phyloP scores from a whole-genome alignment of 2,797 vertebrate species.

The Phyllotis vaccarum region DNA sequence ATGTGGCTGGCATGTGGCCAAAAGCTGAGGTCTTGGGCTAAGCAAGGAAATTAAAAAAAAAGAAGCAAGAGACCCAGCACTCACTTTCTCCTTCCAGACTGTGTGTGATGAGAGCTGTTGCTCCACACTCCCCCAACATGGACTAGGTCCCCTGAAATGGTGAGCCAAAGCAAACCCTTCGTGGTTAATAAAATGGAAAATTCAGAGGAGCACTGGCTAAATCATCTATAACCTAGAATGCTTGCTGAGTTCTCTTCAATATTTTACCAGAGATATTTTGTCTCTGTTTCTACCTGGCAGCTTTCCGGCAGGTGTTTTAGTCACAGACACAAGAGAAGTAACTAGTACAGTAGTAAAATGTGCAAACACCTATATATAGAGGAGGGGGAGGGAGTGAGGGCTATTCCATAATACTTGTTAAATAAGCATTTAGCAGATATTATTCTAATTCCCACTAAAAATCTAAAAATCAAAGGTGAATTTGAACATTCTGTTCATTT shows the following conservation, averaged over 20 bases:
- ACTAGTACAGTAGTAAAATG: background rate
- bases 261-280: too few species aligned
- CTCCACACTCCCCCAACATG: background rate
- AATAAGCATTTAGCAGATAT: accelerated
- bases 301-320: too few species aligned
- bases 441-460: slow-evolving; percentile 4
- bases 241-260: too few species aligned
- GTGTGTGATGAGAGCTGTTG: background rate
- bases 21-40: background rate
- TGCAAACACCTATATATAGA: background rate
- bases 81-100: background rate
- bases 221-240: too few species aligned
- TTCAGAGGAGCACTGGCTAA: too few species aligned
- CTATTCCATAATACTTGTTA: background rate
- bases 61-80: background rate
- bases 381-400: too few species aligned
- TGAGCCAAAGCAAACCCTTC: background rate
- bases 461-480: background rate
- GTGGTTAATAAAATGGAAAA: too few species aligned
- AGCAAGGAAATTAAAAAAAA: too few species aligned
- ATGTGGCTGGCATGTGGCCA: background rate
- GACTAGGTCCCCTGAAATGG: background rate
- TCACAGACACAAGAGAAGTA: background rate
- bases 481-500: background rate
- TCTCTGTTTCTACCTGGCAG: too few species aligned